phyloP scores from a whole-genome alignment of 2,888 invertebrate species.

The Dioctria linearis region DNA sequence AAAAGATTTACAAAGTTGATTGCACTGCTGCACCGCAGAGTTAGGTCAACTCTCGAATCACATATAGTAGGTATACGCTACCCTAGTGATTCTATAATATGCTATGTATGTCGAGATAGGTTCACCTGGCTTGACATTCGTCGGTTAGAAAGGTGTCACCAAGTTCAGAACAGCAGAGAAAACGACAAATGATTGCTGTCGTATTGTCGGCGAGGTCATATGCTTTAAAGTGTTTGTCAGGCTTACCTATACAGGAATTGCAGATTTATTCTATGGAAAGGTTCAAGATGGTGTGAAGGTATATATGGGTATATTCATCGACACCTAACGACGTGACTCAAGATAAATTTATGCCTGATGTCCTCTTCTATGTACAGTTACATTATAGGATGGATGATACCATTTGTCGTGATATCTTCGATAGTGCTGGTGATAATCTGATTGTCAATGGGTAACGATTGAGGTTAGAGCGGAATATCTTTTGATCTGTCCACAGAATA shows the following conservation, averaged over 20 bases:
- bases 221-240: slow-evolving; percentile 41
- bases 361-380: neutral
- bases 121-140: slow-evolving; percentile 47
- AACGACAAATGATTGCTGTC: slow-evolving; percentile 58
- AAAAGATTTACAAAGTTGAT: slow-evolving; percentile 48
- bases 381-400: slow-evolving; percentile 26
- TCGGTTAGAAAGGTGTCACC: slow-evolving; percentile 54
- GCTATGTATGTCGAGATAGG: slow-evolving; percentile 28
- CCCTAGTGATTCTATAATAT: neutral
- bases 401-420: slow-evolving; percentile 52
- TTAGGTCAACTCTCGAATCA: slow-evolving; percentile 3
- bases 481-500: slow-evolving; percentile 43
- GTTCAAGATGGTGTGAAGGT: slow-evolving; percentile 12
- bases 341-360: slow-evolving; percentile 48
- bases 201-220: slow-evolving; percentile 57
- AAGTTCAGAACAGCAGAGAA: slow-evolving; percentile 36
- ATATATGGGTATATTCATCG: slow-evolving; percentile 35
- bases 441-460: slow-evolving; percentile 40
- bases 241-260: slow-evolving; percentile 10
- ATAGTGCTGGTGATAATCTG: slow-evolving; percentile 51
- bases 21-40: slow-evolving; percentile 12
- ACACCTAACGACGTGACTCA: slow-evolving; percentile 53
- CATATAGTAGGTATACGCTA: neutral
- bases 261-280: slow-evolving; percentile 45
- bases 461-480: slow-evolving; percentile 30